These are phyloP conservation scores for Lerista edwardsae DNA, from an alignment of 2,797 vertebrate species.

Conservation along the genomic window DNA sequence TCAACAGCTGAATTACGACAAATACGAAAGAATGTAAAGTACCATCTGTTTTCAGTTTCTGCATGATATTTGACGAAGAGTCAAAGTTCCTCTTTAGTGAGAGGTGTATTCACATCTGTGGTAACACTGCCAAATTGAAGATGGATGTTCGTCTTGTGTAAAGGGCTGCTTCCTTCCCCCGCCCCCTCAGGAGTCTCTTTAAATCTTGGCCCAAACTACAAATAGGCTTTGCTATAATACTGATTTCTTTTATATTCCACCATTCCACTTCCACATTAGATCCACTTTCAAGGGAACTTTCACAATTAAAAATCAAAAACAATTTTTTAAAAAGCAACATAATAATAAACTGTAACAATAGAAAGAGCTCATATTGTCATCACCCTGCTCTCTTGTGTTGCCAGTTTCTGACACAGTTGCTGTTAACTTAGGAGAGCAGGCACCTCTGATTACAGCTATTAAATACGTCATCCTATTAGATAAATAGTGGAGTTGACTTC, in stretches of 20 bases:
- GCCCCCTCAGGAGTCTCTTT: neutral
- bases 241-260: neutral
- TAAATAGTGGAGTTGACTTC: neutral
- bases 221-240: neutral
- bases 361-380: too few species aligned
- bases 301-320: neutral
- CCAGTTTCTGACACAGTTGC: neutral
- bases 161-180: neutral
- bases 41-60: neutral
- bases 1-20: constrained; percentile 7
- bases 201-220: neutral
- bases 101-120: too few species aligned
- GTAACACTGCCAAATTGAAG: neutral
- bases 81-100: neutral
- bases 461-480: neutral
- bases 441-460: too few species aligned
- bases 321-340: too few species aligned
- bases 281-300: neutral
- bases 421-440: neutral
- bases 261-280: too few species aligned
- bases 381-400: neutral
- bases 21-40: neutral
- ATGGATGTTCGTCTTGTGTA: neutral
- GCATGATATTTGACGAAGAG: neutral
- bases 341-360: too few species aligned